Conservation (phyloP, 2,797 vertebrate genomes). For the Tragopan temminckii region DNA sequence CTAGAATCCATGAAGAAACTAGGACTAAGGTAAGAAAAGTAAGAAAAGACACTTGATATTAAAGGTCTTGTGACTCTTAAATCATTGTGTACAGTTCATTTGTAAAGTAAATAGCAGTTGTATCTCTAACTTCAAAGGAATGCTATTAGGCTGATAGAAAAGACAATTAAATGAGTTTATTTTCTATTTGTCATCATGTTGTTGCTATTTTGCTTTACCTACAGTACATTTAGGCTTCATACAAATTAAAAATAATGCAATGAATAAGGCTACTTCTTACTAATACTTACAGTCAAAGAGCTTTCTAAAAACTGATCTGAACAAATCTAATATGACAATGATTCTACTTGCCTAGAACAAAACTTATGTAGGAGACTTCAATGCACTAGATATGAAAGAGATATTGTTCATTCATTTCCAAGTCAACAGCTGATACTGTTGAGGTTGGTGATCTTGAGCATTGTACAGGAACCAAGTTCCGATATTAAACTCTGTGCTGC, state of each 20-base stretch:
- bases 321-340: background rate
- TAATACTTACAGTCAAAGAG: too few species aligned
- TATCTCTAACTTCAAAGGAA: background rate
- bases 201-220: background rate
- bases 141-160: background rate
- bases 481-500: background rate
- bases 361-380: background rate
- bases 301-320: background rate
- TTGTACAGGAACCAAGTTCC: background rate
- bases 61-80: background rate
- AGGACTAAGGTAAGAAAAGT: background rate
- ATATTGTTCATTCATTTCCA: background rate
- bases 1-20: background rate
- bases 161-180: background rate
- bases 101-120: background rate
- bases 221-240: background rate
- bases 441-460: background rate
- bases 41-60: background rate
- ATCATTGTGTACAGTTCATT: background rate
- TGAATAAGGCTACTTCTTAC: background rate
- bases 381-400: background rate
- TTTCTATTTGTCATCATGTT: background rate
- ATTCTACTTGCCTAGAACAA: background rate
- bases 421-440: background rate
- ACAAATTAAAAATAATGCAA: background rate